Evolutionary conservation across 2,888 invertebrate species (phyloP).

Genomic region (Pediacus dermestoides): DNA sequence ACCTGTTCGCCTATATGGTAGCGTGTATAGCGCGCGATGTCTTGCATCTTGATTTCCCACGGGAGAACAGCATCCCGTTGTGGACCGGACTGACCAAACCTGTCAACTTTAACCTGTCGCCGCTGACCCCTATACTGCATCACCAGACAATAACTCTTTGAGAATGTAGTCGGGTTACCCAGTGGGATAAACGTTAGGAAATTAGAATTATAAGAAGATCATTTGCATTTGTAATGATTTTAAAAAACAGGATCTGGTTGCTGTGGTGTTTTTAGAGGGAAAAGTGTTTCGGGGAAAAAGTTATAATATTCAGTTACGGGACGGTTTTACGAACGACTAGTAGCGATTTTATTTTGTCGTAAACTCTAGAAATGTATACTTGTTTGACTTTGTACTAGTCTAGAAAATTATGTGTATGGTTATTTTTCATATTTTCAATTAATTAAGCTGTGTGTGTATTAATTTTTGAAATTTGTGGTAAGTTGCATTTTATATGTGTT

Average conservation of each 20-base stretch:
- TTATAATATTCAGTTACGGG: conserved; percentile 20
- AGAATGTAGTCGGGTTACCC: too few relatives aligned
- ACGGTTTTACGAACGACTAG: too few relatives aligned
- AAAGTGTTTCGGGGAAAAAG: conserved; percentile 15
- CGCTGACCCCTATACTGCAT: conserved; percentile 4
- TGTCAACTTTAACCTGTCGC: conserved; percentile 34
- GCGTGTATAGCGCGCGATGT: too few relatives aligned
- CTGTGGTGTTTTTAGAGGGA: conserved; percentile 9
- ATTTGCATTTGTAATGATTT: conserved; percentile 36
- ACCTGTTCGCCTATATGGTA: too few relatives aligned
- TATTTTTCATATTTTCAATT: too few relatives aligned
- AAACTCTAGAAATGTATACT: too few relatives aligned
- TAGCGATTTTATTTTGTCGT: too few relatives aligned
- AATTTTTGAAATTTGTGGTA: too few relatives aligned
- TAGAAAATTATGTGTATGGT: too few relatives aligned
- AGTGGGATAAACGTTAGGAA: conserved; percentile 14
- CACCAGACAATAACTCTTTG: conserved; percentile 15
- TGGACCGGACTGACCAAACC: conserved; percentile 42
- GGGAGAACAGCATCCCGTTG: conserved; percentile 38
- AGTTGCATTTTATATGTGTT: too few relatives aligned
- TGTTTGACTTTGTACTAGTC: too few relatives aligned
- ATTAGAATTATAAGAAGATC: conserved; percentile 32
- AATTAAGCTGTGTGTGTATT: too few relatives aligned
- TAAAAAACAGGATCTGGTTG: conserved; percentile 26
- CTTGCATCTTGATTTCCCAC: conserved; percentile 42